A percentile compares a stretch with the other conserved stretches of the same genome.
Conservation (phyloP, 2,113 vertebrate genomes). For the Cyanocitta stelleri region DNA sequence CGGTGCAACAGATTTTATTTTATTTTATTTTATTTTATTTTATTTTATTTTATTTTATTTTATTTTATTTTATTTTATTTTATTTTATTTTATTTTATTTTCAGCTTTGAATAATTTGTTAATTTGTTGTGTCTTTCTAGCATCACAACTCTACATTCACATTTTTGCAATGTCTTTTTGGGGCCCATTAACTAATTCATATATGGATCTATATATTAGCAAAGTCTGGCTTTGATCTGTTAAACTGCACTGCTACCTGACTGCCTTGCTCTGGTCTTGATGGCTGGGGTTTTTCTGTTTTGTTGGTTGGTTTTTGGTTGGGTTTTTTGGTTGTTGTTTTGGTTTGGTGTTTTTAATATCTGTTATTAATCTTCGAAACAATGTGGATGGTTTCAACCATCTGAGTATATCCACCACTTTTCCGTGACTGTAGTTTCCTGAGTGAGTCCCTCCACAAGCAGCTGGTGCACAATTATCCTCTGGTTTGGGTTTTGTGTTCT, state of each 20-base stretch:
- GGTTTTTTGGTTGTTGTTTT: background rate
- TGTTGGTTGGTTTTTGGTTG: background rate
- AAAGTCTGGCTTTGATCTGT: conserved; percentile 64
- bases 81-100: background rate
- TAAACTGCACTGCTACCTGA: conserved; percentile 39
- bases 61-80: background rate
- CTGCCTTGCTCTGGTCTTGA: conserved; percentile 44
- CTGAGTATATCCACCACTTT: background rate
- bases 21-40: background rate
- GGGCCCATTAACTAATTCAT: conserved; percentile 6
- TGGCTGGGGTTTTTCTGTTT: background rate
- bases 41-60: background rate
- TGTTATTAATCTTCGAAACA: conserved; percentile 43
- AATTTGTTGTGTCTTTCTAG: conserved; percentile 45
- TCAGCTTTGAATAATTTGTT: conserved; percentile 35
- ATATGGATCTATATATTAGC: conserved; percentile 53
- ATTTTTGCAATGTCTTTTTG: conserved; percentile 27
- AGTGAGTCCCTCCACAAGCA: background rate
- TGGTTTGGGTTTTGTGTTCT: background rate
- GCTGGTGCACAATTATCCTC: background rate
- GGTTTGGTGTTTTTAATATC: background rate
- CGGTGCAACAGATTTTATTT: background rate
- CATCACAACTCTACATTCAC: conserved; percentile 8
- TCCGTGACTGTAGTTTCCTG: background rate
- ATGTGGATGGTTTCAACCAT: background rate